A percentile compares a stretch with the other conserved stretches of the same genome.
Conservation (phyloP, 2,797 vertebrate genomes). For the Tympanoctomys barrerae region DNA sequence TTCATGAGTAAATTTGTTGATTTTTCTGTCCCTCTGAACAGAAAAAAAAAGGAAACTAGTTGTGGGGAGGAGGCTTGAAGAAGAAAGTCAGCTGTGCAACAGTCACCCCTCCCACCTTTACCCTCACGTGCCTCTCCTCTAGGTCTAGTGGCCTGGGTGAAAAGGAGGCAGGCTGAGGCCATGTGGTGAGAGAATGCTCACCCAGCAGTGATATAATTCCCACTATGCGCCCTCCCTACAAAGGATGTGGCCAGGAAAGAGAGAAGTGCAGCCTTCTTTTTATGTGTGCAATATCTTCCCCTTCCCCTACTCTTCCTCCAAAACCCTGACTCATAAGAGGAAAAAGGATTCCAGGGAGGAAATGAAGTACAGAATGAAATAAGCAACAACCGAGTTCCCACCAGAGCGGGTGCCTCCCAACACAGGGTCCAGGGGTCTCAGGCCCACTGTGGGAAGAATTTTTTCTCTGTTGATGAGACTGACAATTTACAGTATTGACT, state of each 20-base stretch:
- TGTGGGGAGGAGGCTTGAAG: neutral
- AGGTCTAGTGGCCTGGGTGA: neutral
- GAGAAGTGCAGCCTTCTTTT: neutral
- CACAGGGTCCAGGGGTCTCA: neutral
- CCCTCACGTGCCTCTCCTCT: too few species aligned
- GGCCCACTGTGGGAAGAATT: neutral
- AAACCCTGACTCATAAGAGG: neutral
- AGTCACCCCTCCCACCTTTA: neutral
- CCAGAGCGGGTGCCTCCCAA: neutral
- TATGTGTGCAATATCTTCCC: neutral
- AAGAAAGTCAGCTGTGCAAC: neutral
- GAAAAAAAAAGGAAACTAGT: neutral
- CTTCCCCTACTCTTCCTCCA: neutral
- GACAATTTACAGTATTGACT: slow-evolving; percentile 32
- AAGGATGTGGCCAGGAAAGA: neutral
- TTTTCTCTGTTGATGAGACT: slow-evolving; percentile 18
- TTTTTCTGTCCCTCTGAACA: neutral
- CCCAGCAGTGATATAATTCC: neutral
- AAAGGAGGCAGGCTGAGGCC: neutral
- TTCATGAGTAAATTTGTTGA: neutral
- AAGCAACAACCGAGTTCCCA: neutral
- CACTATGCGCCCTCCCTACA: neutral
- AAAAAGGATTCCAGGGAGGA: neutral
- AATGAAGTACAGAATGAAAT: neutral
- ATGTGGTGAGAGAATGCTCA: neutral